Evolutionary conservation across 2,797 vertebrate genomes (phyloP).

Genomic region (Myripristis murdjan): DNA sequence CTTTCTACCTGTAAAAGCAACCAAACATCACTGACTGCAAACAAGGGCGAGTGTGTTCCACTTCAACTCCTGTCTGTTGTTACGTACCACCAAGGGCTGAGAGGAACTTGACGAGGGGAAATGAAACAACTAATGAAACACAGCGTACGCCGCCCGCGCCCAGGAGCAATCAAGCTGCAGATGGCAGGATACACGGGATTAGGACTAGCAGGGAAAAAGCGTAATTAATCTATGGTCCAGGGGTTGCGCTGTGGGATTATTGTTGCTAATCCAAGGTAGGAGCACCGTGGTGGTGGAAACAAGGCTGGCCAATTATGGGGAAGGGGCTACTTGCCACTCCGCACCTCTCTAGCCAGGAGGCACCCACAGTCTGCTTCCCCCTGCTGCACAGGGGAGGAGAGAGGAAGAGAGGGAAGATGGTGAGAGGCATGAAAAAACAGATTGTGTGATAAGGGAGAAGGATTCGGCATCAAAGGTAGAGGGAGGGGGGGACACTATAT

Average conservation of each 20-base stretch:
- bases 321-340: slow-evolving; percentile 87
- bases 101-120: too few relatives aligned
- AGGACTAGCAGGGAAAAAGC: slow-evolving; percentile 57
- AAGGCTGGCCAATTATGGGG: slow-evolving; percentile 80
- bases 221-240: slow-evolving; percentile 73
- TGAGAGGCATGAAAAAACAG: slow-evolving; percentile 51
- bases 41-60: too few relatives aligned
- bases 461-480: slow-evolving; percentile 33
- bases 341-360: slow-evolving; percentile 87
- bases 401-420: slow-evolving; percentile 57
- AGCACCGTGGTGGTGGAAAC: slow-evolving; percentile 76
- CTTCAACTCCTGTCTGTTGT: too few relatives aligned
- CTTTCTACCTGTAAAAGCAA: too few relatives aligned
- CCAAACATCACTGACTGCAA: too few relatives aligned
- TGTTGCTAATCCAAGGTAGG: slow-evolving; percentile 84
- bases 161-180: slow-evolving; percentile 66
- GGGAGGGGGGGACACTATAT: slow-evolving; percentile 30
- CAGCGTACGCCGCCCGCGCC: slow-evolving; percentile 43
- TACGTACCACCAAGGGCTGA: too few relatives aligned
- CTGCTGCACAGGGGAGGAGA: slow-evolving; percentile 76
- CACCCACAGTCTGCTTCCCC: slow-evolving; percentile 83
- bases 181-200: slow-evolving; percentile 66
- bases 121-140: too few relatives aligned
- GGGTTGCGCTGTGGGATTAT: slow-evolving; percentile 67
- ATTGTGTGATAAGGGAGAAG: slow-evolving; percentile 26